A percentile compares a stretch with the other conserved stretches of the same genome.
Conservation (phyloP, 37 sponge, comb jelly and placozoan species). For the Theonella swinhoei region DNA sequence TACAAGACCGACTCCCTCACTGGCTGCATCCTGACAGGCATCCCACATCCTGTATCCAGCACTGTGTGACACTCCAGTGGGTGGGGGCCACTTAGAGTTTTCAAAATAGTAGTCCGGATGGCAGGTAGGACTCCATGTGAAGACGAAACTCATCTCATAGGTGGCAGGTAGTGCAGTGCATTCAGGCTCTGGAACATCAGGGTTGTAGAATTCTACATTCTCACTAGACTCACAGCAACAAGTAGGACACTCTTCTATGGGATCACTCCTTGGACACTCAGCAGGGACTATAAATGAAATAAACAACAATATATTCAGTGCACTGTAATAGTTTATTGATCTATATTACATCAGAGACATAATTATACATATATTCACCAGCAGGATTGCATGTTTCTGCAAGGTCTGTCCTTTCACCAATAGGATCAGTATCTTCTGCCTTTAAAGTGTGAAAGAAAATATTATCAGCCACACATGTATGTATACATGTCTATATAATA, state of each 20-base stretch:
- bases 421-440: too few species aligned
- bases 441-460: too few species aligned
- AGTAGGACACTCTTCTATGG: conserved; percentile 2
- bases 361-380: too few species aligned
- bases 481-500: too few species aligned
- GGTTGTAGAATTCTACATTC: conserved; percentile 40
- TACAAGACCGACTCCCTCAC: conserved; percentile 34
- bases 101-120: conserved; percentile 37
- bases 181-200: not conserved
- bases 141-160: conserved; percentile 30
- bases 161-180: not conserved
- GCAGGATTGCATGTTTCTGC: too few species aligned
- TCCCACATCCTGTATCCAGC: conserved; percentile 51
- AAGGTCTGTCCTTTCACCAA: too few species aligned
- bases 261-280: too few species aligned
- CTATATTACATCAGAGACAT: too few species aligned
- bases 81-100: conserved; percentile 45
- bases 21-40: conserved; percentile 34
- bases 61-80: conserved; percentile 54
- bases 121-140: conserved; percentile 28
- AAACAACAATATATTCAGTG: too few species aligned
- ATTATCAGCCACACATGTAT: too few species aligned
- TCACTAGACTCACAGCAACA: conserved; percentile 25
- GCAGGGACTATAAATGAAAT: too few species aligned
- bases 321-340: too few species aligned